These are phyloP conservation scores for Erpobdella octoculata DNA, from an alignment of 2,888 invertebrate genomes.

Conservation along the genomic window DNA sequence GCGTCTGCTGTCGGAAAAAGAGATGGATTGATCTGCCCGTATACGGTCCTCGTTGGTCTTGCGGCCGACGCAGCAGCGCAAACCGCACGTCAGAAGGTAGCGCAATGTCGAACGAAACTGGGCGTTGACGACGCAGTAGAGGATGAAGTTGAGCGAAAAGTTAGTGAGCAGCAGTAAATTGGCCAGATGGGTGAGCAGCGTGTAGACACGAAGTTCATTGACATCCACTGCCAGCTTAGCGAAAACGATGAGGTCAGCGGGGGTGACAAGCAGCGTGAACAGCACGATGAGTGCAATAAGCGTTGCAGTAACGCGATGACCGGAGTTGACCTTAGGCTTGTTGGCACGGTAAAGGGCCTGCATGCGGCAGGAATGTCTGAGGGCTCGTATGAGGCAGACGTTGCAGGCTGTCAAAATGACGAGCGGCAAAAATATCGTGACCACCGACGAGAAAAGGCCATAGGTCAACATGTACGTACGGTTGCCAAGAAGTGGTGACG, in stretches of 20 bases:
- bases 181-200: conserved; percentile 36
- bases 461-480: conserved; percentile 41
- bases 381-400: conserved; percentile 45
- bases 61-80: not conserved
- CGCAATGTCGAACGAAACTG: conserved; percentile 64
- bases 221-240: not conserved
- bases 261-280: conserved; percentile 47
- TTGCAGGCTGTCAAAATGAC: conserved; percentile 47
- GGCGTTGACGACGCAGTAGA: conserved; percentile 69
- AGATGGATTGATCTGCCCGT: no score
- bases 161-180: conserved; percentile 48
- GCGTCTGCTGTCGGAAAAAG: no score
- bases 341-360: conserved; percentile 39
- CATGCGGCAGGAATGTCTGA: conserved; percentile 44
- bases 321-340: conserved; percentile 36
- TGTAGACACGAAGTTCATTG: not conserved
- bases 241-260: conserved; percentile 46
- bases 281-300: conserved; percentile 47
- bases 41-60: no score
- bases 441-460: conserved; percentile 43
- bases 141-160: conserved; percentile 64
- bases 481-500: conserved; percentile 19
- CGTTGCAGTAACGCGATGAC: conserved; percentile 46
- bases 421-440: conserved; percentile 46
- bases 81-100: conserved; percentile 33